Evolutionary conservation across 2,888 invertebrate genomes (phyloP).

Genomic region (Diarsia rubi): DNA sequence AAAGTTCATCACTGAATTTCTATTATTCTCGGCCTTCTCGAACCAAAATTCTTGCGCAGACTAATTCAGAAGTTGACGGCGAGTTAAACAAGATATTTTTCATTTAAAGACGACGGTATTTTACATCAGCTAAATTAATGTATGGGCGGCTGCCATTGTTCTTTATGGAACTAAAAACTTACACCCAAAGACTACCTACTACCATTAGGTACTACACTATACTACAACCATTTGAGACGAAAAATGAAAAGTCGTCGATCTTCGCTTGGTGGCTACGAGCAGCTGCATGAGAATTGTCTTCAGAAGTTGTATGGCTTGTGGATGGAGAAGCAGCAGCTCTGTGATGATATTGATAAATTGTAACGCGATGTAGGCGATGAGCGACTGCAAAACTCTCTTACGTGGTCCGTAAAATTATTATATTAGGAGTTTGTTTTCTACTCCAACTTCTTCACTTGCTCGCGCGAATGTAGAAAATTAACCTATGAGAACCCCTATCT

Average conservation of each 20-base stretch:
- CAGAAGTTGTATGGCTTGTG: neutral
- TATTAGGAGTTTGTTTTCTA: neutral
- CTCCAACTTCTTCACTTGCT: neutral
- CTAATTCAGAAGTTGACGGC: too few species aligned
- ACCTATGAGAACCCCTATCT: neutral
- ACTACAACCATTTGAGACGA: too few species aligned
- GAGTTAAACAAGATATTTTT: too few species aligned
- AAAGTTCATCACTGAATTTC: too few species aligned
- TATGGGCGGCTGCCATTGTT: too few species aligned
- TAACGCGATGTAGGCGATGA: neutral
- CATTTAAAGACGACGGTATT: too few species aligned
- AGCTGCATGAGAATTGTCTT: neutral
- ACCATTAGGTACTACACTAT: too few species aligned
- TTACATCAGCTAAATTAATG: too few species aligned
- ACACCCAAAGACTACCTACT: too few species aligned
- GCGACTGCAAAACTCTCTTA: neutral
- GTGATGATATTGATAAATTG: neutral
- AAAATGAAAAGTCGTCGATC: neutral
- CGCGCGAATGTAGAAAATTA: neutral
- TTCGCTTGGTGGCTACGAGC: neutral
- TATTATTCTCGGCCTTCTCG: too few species aligned
- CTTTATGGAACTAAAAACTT: too few species aligned
- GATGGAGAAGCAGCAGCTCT: neutral
- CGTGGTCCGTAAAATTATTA: neutral
- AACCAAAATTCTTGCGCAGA: too few species aligned